phyloP scores from a whole-genome alignment of 1,140 invertebrate species.

The Drosophila triauraria region DNA sequence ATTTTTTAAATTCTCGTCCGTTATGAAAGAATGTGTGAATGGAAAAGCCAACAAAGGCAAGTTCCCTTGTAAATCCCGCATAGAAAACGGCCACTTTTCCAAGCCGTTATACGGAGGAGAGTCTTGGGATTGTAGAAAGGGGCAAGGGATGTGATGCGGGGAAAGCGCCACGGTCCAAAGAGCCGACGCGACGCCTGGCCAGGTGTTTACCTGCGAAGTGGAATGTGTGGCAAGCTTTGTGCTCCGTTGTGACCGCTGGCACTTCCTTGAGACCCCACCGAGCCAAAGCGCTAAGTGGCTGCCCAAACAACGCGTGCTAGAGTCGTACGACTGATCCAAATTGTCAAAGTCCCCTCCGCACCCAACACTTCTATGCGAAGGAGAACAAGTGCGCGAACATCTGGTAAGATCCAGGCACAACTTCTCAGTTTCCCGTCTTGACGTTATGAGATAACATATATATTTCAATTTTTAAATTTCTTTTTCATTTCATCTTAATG shows the following conservation, averaged over 20 bases:
- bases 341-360: conserved; percentile 18
- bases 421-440: background rate
- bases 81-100: conserved; percentile 19
- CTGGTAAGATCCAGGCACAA: background rate
- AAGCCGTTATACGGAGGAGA: conserved; percentile 12
- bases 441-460: background rate
- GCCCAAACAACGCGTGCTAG: conserved; percentile 73
- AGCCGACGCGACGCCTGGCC: conserved; percentile 33
- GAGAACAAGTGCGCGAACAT: conserved; percentile 3
- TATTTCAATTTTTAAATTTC: background rate
- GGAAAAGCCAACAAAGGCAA: conserved; percentile 57
- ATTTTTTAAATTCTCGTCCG: background rate
- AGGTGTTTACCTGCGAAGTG: conserved; percentile 67
- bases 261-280: conserved; percentile 56
- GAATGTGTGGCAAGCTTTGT: conserved; percentile 72
- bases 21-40: conserved; percentile 28
- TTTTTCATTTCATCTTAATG: background rate
- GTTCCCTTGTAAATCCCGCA: background rate
- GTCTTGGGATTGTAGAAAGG: background rate
- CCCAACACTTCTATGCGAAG: conserved; percentile 13
- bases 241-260: conserved; percentile 32
- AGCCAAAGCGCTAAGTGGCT: conserved; percentile 59
- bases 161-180: conserved; percentile 28
- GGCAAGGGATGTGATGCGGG: conserved; percentile 5
- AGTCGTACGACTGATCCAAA: conserved; percentile 56